A percentile compares a stretch with the other conserved stretches of the same genome.
Evolutionary conservation across 2,888 invertebrate genomes (phyloP).

Genomic region (Cacoxenus indagator): DNA sequence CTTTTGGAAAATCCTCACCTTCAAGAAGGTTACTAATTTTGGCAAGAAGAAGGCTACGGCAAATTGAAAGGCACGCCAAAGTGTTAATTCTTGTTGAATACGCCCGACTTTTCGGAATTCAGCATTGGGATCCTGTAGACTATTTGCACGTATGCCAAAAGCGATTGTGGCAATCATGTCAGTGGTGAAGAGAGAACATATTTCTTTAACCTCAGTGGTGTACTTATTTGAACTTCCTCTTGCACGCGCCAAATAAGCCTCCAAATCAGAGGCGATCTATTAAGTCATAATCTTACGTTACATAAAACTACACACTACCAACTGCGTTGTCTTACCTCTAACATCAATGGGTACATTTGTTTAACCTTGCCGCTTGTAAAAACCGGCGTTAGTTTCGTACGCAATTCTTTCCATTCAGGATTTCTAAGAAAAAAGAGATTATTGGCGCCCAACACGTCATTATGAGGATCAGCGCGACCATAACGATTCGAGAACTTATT

Average conservation of each 20-base stretch:
- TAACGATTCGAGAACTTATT: conserved; percentile 67
- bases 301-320: conserved; percentile 36
- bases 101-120: conserved; percentile 63
- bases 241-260: conserved; percentile 41
- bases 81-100: conserved; percentile 46
- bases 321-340: conserved; percentile 61
- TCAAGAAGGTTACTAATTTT: conserved; percentile 52
- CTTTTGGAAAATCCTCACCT: conserved; percentile 55
- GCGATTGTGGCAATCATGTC: conserved; percentile 68
- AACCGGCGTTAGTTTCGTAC: conserved; percentile 71
- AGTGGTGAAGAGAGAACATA: conserved; percentile 61
- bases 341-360: conserved; percentile 67
- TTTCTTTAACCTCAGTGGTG: conserved; percentile 58
- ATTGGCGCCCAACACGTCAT: conserved; percentile 67
- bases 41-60: conserved; percentile 63
- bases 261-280: conserved; percentile 58
- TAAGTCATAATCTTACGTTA: neutral
- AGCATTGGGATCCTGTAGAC: conserved; percentile 58
- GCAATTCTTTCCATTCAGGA: conserved; percentile 70
- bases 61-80: conserved; percentile 54
- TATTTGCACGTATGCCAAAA: conserved; percentile 65
- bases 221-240: conserved; percentile 28
- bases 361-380: conserved; percentile 71
- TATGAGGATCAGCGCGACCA: conserved; percentile 54
- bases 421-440: conserved; percentile 71